Evolutionary conservation across 2,797 vertebrate species (phyloP), one percentile per base, ranked within the genome.

Genomic region (Mycteria americana): DNA sequence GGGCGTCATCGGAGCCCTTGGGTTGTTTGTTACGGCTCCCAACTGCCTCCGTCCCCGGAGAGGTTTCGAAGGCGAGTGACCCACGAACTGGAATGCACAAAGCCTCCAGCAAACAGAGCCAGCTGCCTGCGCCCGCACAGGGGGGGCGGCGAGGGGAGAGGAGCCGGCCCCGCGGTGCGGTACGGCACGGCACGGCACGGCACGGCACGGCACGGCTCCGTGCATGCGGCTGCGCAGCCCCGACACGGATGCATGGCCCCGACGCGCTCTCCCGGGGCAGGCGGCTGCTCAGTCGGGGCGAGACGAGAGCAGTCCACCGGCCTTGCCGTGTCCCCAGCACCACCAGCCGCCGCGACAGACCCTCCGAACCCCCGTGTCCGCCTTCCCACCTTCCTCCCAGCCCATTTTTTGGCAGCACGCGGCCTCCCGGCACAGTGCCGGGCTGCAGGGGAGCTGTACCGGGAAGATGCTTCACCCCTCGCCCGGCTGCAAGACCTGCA

Each of bases 71-170:
- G 95, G 95, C 88, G 86, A 97, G 88, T 94, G 95, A 96, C 95
- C 95, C 96, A 95, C 89, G 94, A 96, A 94, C 89, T 95, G 94
- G 90, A 95, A 96, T 97, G 95, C 17, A 80, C 96, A 95, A 95
- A 96, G 95, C 96, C 93, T 96, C 94, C 93, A 97, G 95, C 93
- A 95, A 96, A 91, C 93, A 91, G 69, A 95, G 96, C 88, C 96
- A 95, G 97, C 95, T 95, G 94, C 96, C 95, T 84, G 93, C 57
- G 30, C 94, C 94, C 87, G 89, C 14, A 27, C 70, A 70, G 85
- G 94, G 95, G 88, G 91, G 88, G 84, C 2, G 22, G 39, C 4
- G 23, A 85, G 91, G 88, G 81, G 80, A 88, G 56, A 73, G 87
- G 82, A 96, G 94, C 72, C 85, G 25, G 94, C 43, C 74, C 53